Evolutionary conservation across 2,888 invertebrate genomes (phyloP).

Genomic region (Mythimna lalbum): DNA sequence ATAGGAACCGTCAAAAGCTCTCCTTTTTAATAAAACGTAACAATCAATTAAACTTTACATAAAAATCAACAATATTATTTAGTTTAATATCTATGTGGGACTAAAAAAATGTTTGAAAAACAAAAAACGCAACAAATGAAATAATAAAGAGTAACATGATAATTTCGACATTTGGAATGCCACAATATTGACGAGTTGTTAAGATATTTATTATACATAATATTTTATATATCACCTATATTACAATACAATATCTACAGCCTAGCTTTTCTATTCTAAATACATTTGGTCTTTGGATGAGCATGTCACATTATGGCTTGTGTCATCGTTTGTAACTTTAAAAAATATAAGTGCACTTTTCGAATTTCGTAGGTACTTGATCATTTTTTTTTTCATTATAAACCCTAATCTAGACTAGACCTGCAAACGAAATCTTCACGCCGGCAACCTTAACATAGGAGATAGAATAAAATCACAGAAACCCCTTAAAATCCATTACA

Average conservation of each 20-base stretch:
- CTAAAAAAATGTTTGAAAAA: constrained; percentile 60
- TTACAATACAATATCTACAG: constrained; percentile 83
- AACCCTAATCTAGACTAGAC: constrained; percentile 87
- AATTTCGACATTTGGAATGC: constrained; percentile 77
- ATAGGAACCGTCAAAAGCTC: constrained; percentile 81
- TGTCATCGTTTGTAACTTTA: constrained; percentile 85
- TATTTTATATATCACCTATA: constrained; percentile 77
- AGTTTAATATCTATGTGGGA: constrained; percentile 72
- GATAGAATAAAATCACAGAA: constrained; percentile 83
- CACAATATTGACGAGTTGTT: constrained; percentile 75
- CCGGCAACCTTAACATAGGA: constrained; percentile 75
- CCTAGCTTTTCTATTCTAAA: constrained; percentile 87
- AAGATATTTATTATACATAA: constrained; percentile 71
- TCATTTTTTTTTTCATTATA: constrained; percentile 73
- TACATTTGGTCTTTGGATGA: constrained; percentile 90
- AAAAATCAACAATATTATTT: constrained; percentile 77
- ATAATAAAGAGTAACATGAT: constrained; percentile 67
- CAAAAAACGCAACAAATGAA: constrained; percentile 72
- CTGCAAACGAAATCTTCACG: constrained; percentile 77
- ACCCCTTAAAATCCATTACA: constrained; percentile 74
- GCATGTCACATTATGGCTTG: constrained; percentile 89
- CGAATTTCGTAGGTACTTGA: constrained; percentile 80
- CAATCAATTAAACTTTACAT: constrained; percentile 82
- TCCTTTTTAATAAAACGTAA: constrained; percentile 77
- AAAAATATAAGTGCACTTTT: constrained; percentile 90